Evolutionary conservation across 2,888 invertebrate genomes (phyloP).

Genomic region (Colletes collaris): DNA sequence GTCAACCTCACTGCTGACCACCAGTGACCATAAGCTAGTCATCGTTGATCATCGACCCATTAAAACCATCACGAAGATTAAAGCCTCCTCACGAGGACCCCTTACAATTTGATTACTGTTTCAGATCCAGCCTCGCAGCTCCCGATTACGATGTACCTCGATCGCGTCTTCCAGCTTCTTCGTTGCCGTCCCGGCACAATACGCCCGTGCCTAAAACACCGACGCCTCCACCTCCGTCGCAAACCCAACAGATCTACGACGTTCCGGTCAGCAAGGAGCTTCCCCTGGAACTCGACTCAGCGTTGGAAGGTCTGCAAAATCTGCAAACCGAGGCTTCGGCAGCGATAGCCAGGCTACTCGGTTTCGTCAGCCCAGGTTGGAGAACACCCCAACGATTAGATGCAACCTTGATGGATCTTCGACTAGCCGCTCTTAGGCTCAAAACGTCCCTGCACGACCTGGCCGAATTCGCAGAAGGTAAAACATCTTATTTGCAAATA

Average conservation of each 20-base stretch:
- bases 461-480: conserved; percentile 93
- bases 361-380: conserved; percentile 93
- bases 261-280: conserved; percentile 87
- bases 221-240: conserved; percentile 74
- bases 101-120: neutral
- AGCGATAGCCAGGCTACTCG: conserved; percentile 90
- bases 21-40: too few species aligned
- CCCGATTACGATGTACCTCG: conserved; percentile 89
- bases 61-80: too few species aligned
- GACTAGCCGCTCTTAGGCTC: conserved; percentile 90
- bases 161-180: conserved; percentile 80
- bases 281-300: conserved; percentile 90
- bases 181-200: conserved; percentile 76
- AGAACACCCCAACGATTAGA: conserved; percentile 91
- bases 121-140: conserved; percentile 84
- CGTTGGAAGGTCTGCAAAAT: conserved; percentile 89
- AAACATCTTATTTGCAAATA: neutral
- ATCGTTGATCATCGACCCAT: too few species aligned
- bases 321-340: conserved; percentile 92
- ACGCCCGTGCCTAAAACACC: conserved; percentile 74
- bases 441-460: conserved; percentile 93
- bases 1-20: too few species aligned
- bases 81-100: too few species aligned
- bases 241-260: conserved; percentile 85
- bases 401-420: conserved; percentile 91